These are phyloP conservation scores for Acipenser oxyrinchus DNA, from an alignment of 2,797 vertebrate genomes.

Conservation along the genomic window DNA sequence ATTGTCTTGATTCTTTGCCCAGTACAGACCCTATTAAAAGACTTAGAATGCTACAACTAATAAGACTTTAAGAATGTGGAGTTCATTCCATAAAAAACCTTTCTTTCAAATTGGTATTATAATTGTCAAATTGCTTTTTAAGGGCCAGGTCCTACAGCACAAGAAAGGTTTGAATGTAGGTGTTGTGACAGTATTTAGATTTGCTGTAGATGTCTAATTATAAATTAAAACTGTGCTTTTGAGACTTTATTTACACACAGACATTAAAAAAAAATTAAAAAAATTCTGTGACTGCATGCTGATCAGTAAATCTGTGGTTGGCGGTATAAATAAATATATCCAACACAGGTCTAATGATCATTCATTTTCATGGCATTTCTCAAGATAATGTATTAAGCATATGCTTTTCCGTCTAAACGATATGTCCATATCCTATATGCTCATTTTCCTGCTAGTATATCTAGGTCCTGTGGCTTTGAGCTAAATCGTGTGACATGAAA, in stretches of 20 bases:
- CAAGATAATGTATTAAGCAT: slow-evolving; percentile 25
- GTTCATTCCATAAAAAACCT: background rate
- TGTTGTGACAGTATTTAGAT: slow-evolving; percentile 64
- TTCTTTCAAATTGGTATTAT: slow-evolving; percentile 37
- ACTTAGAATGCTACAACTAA: background rate
- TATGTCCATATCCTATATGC: slow-evolving; percentile 36
- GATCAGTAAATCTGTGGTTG: slow-evolving; percentile 22
- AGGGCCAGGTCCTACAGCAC: slow-evolving; percentile 51
- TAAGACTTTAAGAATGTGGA: background rate
- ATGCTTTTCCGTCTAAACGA: slow-evolving; percentile 33
- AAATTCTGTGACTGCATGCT: slow-evolving; percentile 35
- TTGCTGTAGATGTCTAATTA: slow-evolving; percentile 50
- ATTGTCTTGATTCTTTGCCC: slow-evolving; percentile 20
- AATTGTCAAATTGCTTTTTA: slow-evolving; percentile 56
- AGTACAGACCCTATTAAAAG: slow-evolving; percentile 15
- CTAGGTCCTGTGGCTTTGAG: slow-evolving; percentile 49
- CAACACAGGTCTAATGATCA: background rate
- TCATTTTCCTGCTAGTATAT: slow-evolving; percentile 49
- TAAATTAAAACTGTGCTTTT: slow-evolving; percentile 42
- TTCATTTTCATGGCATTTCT: slow-evolving; percentile 12
- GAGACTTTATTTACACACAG: slow-evolving; percentile 33
- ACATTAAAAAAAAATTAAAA: background rate
- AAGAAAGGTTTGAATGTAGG: slow-evolving; percentile 65
- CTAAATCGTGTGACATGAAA: slow-evolving; percentile 57
- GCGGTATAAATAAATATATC: slow-evolving; percentile 16